Evolutionary conservation across 2,797 vertebrate species (phyloP).

Genomic region (Nothura maculosa): DNA sequence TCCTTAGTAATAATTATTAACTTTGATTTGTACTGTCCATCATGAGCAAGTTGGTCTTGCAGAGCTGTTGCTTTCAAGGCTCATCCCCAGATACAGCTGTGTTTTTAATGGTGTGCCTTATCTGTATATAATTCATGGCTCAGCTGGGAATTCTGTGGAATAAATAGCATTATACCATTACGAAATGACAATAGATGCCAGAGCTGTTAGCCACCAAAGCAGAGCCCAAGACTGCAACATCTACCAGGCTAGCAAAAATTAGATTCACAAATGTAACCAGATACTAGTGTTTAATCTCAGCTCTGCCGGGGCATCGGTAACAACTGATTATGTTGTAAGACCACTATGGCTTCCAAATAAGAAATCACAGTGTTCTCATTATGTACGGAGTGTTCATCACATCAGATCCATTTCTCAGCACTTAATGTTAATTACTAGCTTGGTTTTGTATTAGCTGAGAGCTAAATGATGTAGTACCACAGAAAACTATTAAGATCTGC

Average conservation of each 20-base stretch:
- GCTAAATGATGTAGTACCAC: constrained; percentile 73
- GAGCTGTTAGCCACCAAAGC: constrained; percentile 7
- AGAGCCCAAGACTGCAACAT: background rate
- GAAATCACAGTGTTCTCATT: constrained; percentile 64
- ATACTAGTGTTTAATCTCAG: constrained; percentile 45
- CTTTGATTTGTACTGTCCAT: background rate
- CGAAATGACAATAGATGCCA: constrained; percentile 54
- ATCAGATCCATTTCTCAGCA: constrained; percentile 74
- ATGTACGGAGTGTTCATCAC: constrained; percentile 70
- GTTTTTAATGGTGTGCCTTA: background rate
- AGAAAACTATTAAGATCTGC: constrained; percentile 74
- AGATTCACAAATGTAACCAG: constrained; percentile 48
- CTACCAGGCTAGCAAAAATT: constrained; percentile 35
- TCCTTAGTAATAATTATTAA: background rate
- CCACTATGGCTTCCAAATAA: constrained; percentile 45
- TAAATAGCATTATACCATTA: constrained; percentile 30
- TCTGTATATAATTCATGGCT: constrained; percentile 5
- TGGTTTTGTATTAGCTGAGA: constrained; percentile 75
- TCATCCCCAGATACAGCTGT: background rate
- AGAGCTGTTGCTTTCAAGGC: background rate
- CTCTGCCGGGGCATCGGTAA: constrained; percentile 53
- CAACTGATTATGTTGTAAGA: constrained; percentile 58
- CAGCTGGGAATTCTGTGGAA: constrained; percentile 56
- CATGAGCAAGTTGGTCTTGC: background rate
- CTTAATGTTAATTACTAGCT: constrained; percentile 78